phyloP scores from a whole-genome alignment of 2,888 invertebrate genomes.

The Lasius fuliginosus region DNA sequence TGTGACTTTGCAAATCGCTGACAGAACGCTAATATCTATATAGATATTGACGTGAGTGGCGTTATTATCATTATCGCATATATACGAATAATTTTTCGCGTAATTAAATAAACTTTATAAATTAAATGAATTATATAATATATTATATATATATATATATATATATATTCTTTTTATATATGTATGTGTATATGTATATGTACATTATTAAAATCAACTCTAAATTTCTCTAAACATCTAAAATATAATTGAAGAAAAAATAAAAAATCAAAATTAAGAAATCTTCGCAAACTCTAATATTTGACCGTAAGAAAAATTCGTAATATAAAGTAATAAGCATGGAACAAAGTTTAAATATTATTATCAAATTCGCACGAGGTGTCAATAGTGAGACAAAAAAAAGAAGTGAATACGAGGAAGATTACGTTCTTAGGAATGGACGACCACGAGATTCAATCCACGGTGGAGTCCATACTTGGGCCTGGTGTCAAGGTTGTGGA shows the following conservation, averaged over 20 bases:
- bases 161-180: neutral
- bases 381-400: conserved; percentile 36
- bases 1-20: conserved; percentile 43
- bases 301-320: neutral
- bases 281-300: neutral
- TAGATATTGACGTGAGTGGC: neutral
- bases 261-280: neutral
- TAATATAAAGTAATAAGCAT: neutral
- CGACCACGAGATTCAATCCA: conserved; percentile 91
- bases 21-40: neutral
- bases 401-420: conserved; percentile 50
- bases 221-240: neutral
- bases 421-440: conserved; percentile 87
- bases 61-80: neutral
- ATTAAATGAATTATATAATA: neutral
- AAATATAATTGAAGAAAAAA: neutral
- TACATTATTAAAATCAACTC: neutral
- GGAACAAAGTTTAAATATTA: neutral
- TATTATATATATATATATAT: neutral
- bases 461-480: conserved; percentile 91
- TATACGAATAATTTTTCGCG: neutral
- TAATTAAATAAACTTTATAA: neutral
- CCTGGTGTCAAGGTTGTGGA: conserved; percentile 91
- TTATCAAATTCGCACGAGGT: conserved; percentile 74
- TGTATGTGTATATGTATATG: neutral